Base-by-base conservation (phyloP, 2,888 invertebrate species). In the Acleris emargana region DNA sequence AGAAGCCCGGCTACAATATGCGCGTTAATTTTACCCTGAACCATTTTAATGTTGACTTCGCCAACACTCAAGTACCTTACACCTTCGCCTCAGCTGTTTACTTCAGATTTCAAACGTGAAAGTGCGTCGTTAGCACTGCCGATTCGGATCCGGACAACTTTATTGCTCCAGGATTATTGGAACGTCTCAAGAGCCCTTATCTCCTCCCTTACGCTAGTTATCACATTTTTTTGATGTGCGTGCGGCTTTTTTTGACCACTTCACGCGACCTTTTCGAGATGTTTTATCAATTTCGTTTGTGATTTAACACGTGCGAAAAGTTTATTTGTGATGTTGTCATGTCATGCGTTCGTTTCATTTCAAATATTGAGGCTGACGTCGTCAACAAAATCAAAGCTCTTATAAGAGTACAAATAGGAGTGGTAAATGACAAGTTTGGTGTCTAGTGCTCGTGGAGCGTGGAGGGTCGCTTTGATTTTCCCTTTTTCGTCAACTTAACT, bases 151-250 rank as follows among this genome's bases (percentile, higher is more conserved):
- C 84, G 79, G 84, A 86, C 83, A 83, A 86, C 82, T 88, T 88
- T 89, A 89, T 89, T 89, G 86, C 82, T 79, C 76, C 74, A 71
- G 80, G 81, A 80, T 83, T 88, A 87, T 89, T 89, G 86, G 82
- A 80, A 76, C 79, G 72, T 66, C 76, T 79, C 62, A 67, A 91
- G 88, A 68, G 79, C 84, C 74, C 89, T 89, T 80, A 76, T 71
- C 84, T 80, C 82, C 79, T 86, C 85, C 86, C 86, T 88, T 75
- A 82, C 88, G 87, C 88, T 89, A 91, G 90, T 91, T 91, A 91
- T 87, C 86, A 84, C 85, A 82, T 84, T 86, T 87, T 82, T 87
- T 83, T 87, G 87, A 87, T 85, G 83, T 83, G 84, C 80, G 83
- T 80, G 81, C 79, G 84, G 80, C 82, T 85, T 88, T 87, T 32